Evolutionary conservation across 2,113 vertebrate genomes (phyloP).

Genomic region (Echinops telfairi): DNA sequence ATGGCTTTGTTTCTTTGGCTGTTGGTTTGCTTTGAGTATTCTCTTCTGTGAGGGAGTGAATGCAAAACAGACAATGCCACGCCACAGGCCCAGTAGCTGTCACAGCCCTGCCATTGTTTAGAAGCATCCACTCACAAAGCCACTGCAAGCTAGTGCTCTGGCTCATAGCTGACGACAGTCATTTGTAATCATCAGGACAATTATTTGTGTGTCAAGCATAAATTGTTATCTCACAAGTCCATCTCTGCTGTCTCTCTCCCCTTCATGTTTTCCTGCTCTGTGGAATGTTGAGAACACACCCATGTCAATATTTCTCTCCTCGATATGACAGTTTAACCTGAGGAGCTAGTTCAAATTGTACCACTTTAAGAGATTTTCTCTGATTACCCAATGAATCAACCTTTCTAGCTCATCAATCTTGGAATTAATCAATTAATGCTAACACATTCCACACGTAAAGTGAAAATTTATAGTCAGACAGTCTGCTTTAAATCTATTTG

Average conservation of each 20-base stretch:
- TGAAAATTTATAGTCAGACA: not conserved
- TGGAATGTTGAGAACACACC: not conserved
- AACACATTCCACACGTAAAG: not conserved
- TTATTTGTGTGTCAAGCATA: not conserved
- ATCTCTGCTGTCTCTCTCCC: not conserved
- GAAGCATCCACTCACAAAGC: not conserved
- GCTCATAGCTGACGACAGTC: not conserved
- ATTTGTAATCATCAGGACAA: not conserved
- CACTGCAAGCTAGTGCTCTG: too few species aligned
- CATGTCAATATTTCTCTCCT: not conserved
- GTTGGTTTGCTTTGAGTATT: not conserved
- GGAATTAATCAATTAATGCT: not conserved
- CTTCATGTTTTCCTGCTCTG: not conserved
- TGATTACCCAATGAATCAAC: not conserved
- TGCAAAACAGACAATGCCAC: not conserved
- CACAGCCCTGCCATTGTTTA: not conserved
- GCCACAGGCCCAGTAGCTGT: not conserved
- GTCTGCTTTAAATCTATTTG: not conserved
- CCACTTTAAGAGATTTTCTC: not conserved
- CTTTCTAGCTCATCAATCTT: not conserved
- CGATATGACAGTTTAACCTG: not conserved
- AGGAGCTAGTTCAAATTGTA: not conserved
- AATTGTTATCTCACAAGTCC: not conserved
- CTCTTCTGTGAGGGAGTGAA: not conserved
- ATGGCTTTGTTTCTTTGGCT: not conserved